Evolutionary conservation across 2,113 vertebrate genomes (phyloP).

Genomic region (Bos indicus): DNA sequence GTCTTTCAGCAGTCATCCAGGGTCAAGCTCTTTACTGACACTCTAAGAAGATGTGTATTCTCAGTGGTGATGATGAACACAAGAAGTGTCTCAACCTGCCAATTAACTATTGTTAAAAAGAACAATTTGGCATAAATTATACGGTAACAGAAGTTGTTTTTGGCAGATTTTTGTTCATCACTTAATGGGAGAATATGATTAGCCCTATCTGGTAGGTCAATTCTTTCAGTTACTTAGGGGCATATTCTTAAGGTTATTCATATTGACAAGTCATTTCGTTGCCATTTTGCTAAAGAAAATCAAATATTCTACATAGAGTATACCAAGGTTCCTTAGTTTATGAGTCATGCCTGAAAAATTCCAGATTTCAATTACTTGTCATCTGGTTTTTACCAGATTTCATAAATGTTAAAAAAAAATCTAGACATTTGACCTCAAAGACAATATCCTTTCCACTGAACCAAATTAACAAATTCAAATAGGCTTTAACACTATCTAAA

Average conservation of each 20-base stretch:
- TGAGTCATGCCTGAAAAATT: not conserved
- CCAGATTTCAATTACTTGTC: not conserved
- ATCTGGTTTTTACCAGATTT: conserved; percentile 25
- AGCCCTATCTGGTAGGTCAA: not conserved
- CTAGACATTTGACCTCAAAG: not conserved
- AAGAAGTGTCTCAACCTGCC: not conserved
- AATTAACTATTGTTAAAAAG: conserved; percentile 7
- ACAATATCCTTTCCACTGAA: not conserved
- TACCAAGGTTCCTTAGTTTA: not conserved
- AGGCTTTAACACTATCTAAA: not conserved
- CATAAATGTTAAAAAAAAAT: not conserved
- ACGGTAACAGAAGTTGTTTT: not conserved
- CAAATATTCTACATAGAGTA: not conserved
- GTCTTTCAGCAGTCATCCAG: not conserved
- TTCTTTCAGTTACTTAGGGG: not conserved
- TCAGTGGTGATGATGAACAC: not conserved
- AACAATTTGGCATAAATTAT: not conserved
- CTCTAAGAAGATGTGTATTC: not conserved
- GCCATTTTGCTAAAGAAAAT: not conserved
- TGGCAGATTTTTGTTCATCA: not conserved
- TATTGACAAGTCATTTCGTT: not conserved
- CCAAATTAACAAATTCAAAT: not conserved
- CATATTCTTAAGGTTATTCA: not conserved
- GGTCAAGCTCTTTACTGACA: not conserved
- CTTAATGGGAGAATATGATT: not conserved